A percentile compares a stretch with the other conserved stretches of the same genome.
phyloP scores from a whole-genome alignment of 1,140 invertebrate genomes.

The Physella acuta region DNA sequence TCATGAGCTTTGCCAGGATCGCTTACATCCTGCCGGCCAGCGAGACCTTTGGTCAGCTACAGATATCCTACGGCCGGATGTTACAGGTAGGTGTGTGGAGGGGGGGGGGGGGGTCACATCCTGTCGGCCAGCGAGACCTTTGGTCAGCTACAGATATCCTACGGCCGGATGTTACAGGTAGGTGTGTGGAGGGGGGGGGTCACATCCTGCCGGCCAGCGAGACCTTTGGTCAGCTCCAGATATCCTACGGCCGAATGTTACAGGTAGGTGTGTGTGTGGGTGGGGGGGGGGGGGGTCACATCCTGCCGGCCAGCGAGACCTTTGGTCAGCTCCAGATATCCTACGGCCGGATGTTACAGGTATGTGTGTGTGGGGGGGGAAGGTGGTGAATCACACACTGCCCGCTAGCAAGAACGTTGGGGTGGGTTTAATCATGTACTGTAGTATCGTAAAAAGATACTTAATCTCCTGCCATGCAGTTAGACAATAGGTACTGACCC shows the following conservation, averaged over 20 bases:
- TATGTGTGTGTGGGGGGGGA: no score
- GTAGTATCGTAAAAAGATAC: no score
- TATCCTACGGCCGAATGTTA: constrained; percentile 87
- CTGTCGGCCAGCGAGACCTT: constrained; percentile 44
- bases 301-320: constrained; percentile 43
- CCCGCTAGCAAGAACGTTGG: no score
- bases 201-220: constrained; percentile 46
- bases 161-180: constrained; percentile 78
- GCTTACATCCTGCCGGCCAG: constrained; percentile 47
- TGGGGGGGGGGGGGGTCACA: no score
- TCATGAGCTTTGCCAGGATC: constrained; percentile 43
- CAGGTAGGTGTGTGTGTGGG: constrained; percentile 14
- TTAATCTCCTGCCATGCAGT: no score
- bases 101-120: no score
- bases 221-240: constrained; percentile 64
- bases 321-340: constrained; percentile 71
- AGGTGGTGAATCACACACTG: no score
- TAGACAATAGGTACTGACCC: no score
- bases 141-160: constrained; percentile 71
- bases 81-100: constrained; percentile 62
- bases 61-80: constrained; percentile 88
- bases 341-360: constrained; percentile 79
- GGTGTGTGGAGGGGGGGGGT: constrained; percentile 41
- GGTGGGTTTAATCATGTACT: no score
- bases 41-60: constrained; percentile 56